These are phyloP conservation scores for Pipistrellus kuhlii DNA, from an alignment of 2,797 vertebrate genomes.

Conservation along the genomic window DNA sequence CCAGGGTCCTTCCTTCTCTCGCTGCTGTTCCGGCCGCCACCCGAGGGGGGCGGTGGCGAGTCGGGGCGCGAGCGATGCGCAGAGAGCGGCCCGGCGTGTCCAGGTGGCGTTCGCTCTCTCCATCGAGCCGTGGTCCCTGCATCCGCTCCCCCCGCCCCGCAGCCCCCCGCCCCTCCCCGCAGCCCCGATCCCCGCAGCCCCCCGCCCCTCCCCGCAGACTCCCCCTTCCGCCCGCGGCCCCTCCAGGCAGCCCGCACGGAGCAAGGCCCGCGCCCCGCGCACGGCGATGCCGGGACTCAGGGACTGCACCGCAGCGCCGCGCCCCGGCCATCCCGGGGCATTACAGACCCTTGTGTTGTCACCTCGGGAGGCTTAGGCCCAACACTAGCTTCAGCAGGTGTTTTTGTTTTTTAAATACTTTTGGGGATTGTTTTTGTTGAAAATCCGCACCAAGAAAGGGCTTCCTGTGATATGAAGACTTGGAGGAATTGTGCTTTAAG, in stretches of 20 bases:
- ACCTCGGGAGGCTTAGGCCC: background rate
- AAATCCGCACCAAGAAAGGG: background rate
- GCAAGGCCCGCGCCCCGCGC: no score
- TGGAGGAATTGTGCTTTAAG: background rate
- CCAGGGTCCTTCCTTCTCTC: rapidly evolving
- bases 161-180: no score
- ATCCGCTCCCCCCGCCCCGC: no score
- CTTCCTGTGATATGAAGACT: background rate
- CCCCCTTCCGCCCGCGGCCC: background rate
- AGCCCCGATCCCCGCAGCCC: no score
- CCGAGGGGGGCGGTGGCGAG: background rate
- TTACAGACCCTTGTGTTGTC: background rate
- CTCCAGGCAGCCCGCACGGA: rapidly evolving
- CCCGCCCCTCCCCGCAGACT: no score
- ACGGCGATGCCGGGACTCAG: background rate
- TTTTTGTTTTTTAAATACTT: background rate
- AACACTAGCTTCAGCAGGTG: no score
- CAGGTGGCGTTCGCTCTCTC: background rate
- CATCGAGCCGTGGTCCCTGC: rapidly evolving
- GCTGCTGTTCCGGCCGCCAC: background rate
- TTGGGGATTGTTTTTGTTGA: background rate
- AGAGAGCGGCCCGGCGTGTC: background rate
- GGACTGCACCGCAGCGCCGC: background rate
- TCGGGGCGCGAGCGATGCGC: background rate
- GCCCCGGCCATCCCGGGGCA: background rate